Evolutionary conservation across 2,888 invertebrate species (phyloP).

Genomic region (Drosophila limbata): DNA sequence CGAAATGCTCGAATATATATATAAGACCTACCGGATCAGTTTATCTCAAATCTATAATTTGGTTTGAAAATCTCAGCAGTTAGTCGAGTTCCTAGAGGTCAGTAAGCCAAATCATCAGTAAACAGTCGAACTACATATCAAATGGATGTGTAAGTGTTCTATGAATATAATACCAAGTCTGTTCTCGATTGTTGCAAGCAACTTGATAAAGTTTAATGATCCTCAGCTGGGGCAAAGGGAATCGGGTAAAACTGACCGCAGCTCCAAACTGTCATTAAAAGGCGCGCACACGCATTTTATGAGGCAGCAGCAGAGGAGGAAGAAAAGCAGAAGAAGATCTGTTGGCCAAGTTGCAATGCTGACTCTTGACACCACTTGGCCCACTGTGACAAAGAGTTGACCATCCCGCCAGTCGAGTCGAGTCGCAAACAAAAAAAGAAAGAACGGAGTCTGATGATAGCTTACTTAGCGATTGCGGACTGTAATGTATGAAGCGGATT

Average conservation of each 20-base stretch:
- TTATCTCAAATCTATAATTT: not conserved
- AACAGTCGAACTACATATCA: too few relatives aligned
- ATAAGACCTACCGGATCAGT: not conserved
- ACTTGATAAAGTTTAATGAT: not conserved
- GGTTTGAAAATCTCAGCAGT: not conserved
- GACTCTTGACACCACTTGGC: conserved; percentile 64
- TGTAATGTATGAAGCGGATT: conserved; percentile 80
- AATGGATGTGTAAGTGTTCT: not conserved
- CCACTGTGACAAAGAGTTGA: conserved; percentile 66
- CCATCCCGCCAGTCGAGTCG: conserved; percentile 11
- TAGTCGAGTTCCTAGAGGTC: not conserved
- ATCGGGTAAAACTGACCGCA: conserved; percentile 47
- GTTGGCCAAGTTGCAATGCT: conserved; percentile 38
- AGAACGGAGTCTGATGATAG: conserved; percentile 78
- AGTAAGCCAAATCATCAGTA: not conserved
- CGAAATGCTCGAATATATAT: not conserved
- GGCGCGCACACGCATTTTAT: conserved; percentile 80
- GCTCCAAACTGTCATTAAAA: conserved; percentile 81
- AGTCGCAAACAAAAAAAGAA: conserved; percentile 4
- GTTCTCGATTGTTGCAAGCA: conserved; percentile 3
- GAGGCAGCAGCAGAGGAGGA: conserved; percentile 52
- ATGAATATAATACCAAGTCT: not conserved
- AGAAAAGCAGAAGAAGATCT: conserved; percentile 17
- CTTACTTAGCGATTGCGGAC: conserved; percentile 81
- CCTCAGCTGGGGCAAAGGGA: conserved; percentile 43